Evolutionary conservation across 2,113 vertebrate genomes (phyloP).

Genomic region (Eupsittula cactorum): DNA sequence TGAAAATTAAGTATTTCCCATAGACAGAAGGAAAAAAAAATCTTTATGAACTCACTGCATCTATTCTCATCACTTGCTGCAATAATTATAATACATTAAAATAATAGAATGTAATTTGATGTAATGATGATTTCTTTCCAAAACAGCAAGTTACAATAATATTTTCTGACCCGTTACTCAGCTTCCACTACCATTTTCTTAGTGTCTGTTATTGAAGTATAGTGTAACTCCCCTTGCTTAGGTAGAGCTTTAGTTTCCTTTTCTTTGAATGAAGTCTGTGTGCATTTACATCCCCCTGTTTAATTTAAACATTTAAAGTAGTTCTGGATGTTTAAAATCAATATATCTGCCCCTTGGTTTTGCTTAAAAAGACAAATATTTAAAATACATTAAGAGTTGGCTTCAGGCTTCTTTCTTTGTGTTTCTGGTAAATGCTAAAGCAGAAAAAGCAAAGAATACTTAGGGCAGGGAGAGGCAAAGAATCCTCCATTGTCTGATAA

Average conservation of each 20-base stretch:
- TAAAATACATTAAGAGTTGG: conserved; percentile 51
- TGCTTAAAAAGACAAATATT: conserved; percentile 61
- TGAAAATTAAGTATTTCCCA: not conserved
- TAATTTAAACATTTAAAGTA: conserved; percentile 26
- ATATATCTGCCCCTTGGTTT: conserved; percentile 24
- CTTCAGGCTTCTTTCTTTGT: conserved; percentile 42
- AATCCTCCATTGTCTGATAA: conserved; percentile 51
- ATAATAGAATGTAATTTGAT: not conserved
- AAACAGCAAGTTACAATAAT: not conserved
- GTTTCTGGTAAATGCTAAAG: conserved; percentile 41
- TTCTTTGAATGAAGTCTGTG: not conserved
- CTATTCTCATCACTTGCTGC: not conserved
- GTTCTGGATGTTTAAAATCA: conserved; percentile 29
- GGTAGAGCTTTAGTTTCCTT: not conserved
- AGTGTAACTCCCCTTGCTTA: not conserved
- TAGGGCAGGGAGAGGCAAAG: conserved; percentile 21
- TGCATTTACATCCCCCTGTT: not conserved
- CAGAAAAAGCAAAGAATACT: not conserved
- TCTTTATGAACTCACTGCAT: not conserved
- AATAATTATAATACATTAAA: not conserved
- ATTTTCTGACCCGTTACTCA: not conserved
- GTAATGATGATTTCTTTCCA: not conserved
- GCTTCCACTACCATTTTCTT: not conserved
- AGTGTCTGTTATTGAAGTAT: not conserved
- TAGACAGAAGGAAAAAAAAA: not conserved